phyloP scores from a whole-genome alignment of 2,888 invertebrate species.

The Ceraclea dissimilis region DNA sequence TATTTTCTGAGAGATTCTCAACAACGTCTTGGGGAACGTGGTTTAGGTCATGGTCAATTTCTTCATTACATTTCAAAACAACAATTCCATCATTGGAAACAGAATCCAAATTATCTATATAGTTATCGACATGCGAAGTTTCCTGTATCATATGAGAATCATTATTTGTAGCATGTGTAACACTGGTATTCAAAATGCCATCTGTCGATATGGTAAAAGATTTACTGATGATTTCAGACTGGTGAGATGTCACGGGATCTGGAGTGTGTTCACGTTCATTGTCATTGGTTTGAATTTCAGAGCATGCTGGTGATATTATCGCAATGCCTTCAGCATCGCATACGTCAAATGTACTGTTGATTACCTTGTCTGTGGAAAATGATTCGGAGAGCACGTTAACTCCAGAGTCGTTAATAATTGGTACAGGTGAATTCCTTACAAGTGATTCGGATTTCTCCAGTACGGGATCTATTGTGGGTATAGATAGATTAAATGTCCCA shows the following conservation, averaged over 20 bases:
- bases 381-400: background rate
- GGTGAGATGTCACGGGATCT: no score
- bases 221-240: no score
- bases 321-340: slow-evolving; percentile 13
- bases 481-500: background rate
- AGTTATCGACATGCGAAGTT: no score
- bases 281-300: background rate
- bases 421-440: no score
- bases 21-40: background rate
- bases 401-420: no score
- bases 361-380: no score
- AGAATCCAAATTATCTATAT: no score
- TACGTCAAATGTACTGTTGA: background rate
- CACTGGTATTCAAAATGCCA: no score
- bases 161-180: no score
- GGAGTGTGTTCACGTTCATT: background rate
- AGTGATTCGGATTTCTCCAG: background rate
- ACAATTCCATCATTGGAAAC: background rate
- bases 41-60: background rate
- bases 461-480: background rate
- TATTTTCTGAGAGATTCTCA: no score
- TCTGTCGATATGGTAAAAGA: no score
- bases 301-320: background rate
- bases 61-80: background rate
- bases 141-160: no score